Conservation (phyloP, 2,113 vertebrate genomes). For the Noturus placidus region DNA sequence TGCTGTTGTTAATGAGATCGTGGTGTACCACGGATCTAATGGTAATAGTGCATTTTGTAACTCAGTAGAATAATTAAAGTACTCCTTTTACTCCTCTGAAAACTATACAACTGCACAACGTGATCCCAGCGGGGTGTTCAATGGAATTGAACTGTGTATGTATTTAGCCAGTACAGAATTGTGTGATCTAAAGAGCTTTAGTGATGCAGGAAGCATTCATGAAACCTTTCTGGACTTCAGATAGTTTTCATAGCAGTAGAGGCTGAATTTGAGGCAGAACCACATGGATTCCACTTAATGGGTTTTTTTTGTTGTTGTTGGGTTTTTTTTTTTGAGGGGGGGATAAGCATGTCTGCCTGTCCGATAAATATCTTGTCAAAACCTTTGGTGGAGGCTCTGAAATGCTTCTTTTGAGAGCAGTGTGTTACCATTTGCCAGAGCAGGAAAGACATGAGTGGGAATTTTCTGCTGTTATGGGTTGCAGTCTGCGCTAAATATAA, state of each 20-base stretch:
- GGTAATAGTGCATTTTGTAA: slow-evolving; percentile 2
- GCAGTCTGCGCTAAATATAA: slow-evolving; percentile 29
- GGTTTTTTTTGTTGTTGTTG: neutral
- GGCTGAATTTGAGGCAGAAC: neutral
- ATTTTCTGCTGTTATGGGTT: slow-evolving; percentile 23
- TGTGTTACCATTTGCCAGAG: slow-evolving; percentile 2
- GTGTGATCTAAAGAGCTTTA: neutral
- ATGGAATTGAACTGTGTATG: neutral
- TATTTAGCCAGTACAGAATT: neutral
- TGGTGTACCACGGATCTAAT: neutral
- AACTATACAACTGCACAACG: neutral
- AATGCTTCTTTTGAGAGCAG: slow-evolving; percentile 6
- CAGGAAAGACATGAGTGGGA: slow-evolving; percentile 20
- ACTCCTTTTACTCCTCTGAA: neutral
- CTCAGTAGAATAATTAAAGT: slow-evolving; percentile 7
- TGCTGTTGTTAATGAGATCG: slow-evolving; percentile 15
- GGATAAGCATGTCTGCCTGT: slow-evolving; percentile 7
- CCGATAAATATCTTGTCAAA: slow-evolving; percentile 38
- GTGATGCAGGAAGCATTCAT: neutral
- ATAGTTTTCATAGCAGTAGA: slow-evolving; percentile 38
- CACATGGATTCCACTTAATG: slow-evolving; percentile 16
- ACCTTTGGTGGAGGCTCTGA: neutral
- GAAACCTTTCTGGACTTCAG: slow-evolving; percentile 7
- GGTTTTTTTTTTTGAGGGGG: too few relatives aligned
- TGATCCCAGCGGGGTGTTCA: neutral